Evolutionary conservation across 2,797 vertebrate species (phyloP), one percentile per base, ranked within the genome.

Genomic region (Falco rusticolus): DNA sequence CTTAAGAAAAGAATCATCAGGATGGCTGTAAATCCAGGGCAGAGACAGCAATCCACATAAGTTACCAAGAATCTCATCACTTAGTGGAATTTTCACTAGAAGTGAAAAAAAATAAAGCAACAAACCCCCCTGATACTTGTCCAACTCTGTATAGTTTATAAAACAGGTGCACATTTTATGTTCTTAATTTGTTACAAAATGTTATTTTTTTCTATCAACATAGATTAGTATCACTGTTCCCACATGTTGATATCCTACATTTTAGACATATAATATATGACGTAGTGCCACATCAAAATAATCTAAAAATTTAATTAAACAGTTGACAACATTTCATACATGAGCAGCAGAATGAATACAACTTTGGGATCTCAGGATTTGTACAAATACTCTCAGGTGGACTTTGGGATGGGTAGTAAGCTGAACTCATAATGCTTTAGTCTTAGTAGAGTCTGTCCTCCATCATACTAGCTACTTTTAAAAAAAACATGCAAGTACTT

Each of bases 41-140:
- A 99, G 97, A 70, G 99, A 99, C 8, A 99, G 96, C 94, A 99
- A 95, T 56, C 97, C 98, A 96, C 99, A 99, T 75, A 99, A 94
- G 29, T 96, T 98, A 91, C 93, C 97, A 93, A 98, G 98, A 83
- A 99, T 97, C 43, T 97, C 92, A 59, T 98, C 98, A 57, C 98
- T 98, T 70, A 97, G 90, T 47, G 96, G 95, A 87, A 88, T 97
- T 97, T 97, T 98, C 90, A 98, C 99, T 99, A 85, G 5, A 61
- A 18, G 7, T 5, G 3, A 64, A 68, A 85, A 69, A 3, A 13
- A 79, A 4, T 3, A 48, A 59, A 91, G 29, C 4, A 77, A 34
- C 11, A 66, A 76, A 57, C 77, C 90, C 47, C 7, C 50, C 7
- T 3, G 8, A 31, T 2, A 57, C 15, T 31, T 88, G 33, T 56